Evolutionary conservation across 2,113 vertebrate genomes (phyloP).

Genomic region (Noturus placidus): DNA sequence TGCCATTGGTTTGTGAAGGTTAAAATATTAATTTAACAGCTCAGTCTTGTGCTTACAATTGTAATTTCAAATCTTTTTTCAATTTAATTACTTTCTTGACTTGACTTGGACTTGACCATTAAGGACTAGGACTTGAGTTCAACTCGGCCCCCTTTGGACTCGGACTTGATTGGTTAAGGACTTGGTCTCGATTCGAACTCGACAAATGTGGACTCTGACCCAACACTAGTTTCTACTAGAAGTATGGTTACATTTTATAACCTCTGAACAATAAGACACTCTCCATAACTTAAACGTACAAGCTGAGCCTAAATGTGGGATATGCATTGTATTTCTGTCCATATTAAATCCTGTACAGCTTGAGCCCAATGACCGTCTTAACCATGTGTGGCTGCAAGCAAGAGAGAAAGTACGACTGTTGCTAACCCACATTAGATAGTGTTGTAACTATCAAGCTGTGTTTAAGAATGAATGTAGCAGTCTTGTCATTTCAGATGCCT

Average conservation of each 20-base stretch:
- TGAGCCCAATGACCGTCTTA: not conserved
- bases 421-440: not conserved
- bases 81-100: no score
- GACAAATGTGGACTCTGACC: no score
- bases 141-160: no score
- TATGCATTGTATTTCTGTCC: not conserved
- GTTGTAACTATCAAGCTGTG: not conserved
- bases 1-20: no score
- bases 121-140: no score
- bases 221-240: constrained; percentile 1
- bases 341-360: not conserved
- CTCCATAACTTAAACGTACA: not conserved
- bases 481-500: not conserved
- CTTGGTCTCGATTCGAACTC: no score
- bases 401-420: not conserved
- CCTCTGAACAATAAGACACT: not conserved
- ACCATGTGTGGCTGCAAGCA: not conserved
- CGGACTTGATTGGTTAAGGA: no score
- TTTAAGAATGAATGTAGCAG: not conserved
- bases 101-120: no score
- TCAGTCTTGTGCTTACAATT: no score
- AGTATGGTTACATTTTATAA: constrained; percentile 4
- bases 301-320: not conserved
- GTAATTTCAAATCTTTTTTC: no score
- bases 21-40: no score